Evolutionary conservation across 2,888 invertebrate genomes (phyloP).

Genomic region (Capitulum mitella): DNA sequence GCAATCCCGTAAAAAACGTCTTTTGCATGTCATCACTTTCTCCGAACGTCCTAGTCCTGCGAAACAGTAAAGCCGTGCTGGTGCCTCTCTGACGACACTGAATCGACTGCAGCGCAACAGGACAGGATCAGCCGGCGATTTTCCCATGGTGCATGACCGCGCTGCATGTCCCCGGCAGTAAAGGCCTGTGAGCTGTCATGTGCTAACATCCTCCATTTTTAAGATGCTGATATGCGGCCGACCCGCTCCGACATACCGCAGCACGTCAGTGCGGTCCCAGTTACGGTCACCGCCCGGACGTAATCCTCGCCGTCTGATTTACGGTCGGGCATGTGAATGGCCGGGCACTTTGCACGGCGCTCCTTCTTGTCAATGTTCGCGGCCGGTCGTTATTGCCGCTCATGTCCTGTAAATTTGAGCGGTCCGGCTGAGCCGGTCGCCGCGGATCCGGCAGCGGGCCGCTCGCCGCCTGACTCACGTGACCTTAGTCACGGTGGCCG

Average conservation of each 20-base stretch:
- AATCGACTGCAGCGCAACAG: too few relatives aligned
- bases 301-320: not conserved
- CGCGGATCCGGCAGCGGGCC: too few relatives aligned
- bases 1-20: too few relatives aligned
- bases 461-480: not conserved
- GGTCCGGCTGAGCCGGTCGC: not conserved
- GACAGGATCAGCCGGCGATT: too few relatives aligned
- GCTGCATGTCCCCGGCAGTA: slow-evolving; percentile 3
- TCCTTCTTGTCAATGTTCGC: not conserved
- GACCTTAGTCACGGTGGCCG: too few relatives aligned
- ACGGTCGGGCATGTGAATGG: not conserved
- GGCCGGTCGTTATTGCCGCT: not conserved
- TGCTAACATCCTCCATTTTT: not conserved
- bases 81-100: too few relatives aligned
- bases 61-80: too few relatives aligned
- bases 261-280: not conserved
- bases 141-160: too few relatives aligned
- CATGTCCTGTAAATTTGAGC: not conserved
- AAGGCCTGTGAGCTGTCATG: not conserved
- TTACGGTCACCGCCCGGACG: not conserved
- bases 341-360: not conserved
- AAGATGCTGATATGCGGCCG: not conserved
- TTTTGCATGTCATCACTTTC: too few relatives aligned
- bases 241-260: not conserved
- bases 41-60: too few relatives aligned